phyloP scores from a whole-genome alignment of 2,888 invertebrate genomes.

The Brachylomia viminalis region DNA sequence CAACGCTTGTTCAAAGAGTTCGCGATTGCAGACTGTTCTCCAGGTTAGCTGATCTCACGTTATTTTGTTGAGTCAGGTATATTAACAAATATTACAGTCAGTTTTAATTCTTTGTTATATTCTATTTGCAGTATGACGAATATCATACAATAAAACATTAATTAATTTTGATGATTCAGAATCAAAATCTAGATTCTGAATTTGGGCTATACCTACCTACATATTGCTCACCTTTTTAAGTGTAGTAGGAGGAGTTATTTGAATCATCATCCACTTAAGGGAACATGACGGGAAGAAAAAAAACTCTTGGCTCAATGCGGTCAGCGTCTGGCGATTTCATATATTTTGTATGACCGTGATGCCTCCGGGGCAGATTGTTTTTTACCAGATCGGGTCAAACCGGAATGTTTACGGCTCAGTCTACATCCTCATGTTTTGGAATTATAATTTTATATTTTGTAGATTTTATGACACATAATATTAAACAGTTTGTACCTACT shows the following conservation, averaged over 20 bases:
- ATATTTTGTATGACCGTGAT: background rate
- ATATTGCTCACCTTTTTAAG: background rate
- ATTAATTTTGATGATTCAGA: conserved; percentile 24
- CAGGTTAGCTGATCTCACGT: background rate
- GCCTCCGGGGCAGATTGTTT: background rate
- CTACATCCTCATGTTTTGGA: background rate
- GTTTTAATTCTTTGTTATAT: background rate
- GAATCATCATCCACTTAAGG: conserved; percentile 2
- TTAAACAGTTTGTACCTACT: background rate
- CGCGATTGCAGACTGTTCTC: too few relatives aligned
- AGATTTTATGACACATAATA: background rate
- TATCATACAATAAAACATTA: background rate
- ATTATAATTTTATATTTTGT: background rate
- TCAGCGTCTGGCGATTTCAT: background rate
- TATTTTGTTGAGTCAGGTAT: conserved; percentile 1
- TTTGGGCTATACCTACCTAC: background rate
- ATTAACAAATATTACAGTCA: conserved; percentile 4
- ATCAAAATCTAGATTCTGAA: background rate
- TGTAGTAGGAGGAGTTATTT: background rate
- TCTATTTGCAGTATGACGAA: conserved; percentile 13
- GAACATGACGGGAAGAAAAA: background rate
- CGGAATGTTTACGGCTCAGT: background rate
- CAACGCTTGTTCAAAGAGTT: background rate
- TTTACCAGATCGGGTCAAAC: conserved; percentile 3
- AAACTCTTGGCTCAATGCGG: background rate